phyloP scores from a whole-genome alignment of 1,140 invertebrate species.

The Aricia agestis region DNA sequence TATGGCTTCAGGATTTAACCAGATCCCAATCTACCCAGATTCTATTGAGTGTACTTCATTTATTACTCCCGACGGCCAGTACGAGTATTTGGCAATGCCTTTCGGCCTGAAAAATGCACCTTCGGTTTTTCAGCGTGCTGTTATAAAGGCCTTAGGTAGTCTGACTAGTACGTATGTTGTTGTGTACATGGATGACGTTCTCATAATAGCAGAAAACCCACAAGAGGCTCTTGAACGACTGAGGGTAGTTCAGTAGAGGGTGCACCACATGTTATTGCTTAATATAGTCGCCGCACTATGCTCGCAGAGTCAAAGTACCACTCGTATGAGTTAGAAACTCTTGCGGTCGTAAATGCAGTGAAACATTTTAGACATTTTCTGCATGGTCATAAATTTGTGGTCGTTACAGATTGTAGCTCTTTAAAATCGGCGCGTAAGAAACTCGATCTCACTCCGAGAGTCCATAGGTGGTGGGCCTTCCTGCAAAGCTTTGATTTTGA shows the following conservation, averaged over 20 bases:
- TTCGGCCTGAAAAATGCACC: constrained; percentile 28
- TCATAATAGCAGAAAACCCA: not conserved
- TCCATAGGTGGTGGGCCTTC: constrained; percentile 28
- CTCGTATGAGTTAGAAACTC: constrained; percentile 20
- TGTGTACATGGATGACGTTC: constrained; percentile 30
- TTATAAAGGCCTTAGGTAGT: constrained; percentile 21
- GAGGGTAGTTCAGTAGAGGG: not conserved
- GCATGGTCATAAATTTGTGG: constrained; percentile 20
- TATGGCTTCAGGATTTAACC: constrained; percentile 24
- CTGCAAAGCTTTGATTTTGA: constrained; percentile 26
- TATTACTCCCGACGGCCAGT: constrained; percentile 23
- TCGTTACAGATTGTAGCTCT: constrained; percentile 26
- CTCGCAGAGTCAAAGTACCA: constrained; percentile 9
- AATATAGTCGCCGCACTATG: constrained; percentile 16
- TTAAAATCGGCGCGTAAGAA: constrained; percentile 19
- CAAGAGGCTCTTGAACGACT: constrained; percentile 18
- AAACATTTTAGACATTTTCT: constrained; percentile 25
- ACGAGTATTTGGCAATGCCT: constrained; percentile 24
- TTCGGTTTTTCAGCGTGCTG: constrained; percentile 23
- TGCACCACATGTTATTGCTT: not conserved
- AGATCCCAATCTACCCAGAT: constrained; percentile 6
- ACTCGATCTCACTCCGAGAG: constrained; percentile 19
- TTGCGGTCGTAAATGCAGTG: constrained; percentile 14
- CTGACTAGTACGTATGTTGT: constrained; percentile 4
- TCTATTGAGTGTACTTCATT: constrained; percentile 28